Percentiles rank a stretch among this genome's conserved stretches.
Conservation (phyloP, 2,888 invertebrate species). For the Thera obeliscata region DNA sequence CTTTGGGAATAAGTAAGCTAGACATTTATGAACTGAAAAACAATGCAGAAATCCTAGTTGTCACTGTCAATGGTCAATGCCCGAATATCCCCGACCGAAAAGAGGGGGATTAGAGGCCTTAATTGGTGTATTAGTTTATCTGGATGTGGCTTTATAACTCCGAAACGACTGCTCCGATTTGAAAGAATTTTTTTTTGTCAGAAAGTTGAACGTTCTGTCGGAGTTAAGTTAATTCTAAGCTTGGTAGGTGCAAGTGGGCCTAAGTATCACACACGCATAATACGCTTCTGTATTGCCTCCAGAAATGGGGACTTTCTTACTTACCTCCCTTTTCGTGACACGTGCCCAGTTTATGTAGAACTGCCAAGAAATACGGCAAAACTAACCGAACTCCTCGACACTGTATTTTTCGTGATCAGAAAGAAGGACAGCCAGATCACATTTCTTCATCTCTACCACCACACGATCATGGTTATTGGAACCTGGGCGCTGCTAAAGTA, state of each 20-base stretch:
- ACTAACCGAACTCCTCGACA: constrained; percentile 90
- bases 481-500: constrained; percentile 91
- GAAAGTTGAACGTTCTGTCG: too few relatives aligned
- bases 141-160: too few relatives aligned
- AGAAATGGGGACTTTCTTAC: constrained; percentile 76
- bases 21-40: too few relatives aligned
- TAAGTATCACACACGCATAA: constrained; percentile 73
- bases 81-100: too few relatives aligned
- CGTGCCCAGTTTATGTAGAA: constrained; percentile 58
- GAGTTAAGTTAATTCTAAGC: not conserved
- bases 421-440: constrained; percentile 91
- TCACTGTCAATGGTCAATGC: too few relatives aligned
- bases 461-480: constrained; percentile 89
- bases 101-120: too few relatives aligned
- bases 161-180: too few relatives aligned
- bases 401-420: constrained; percentile 94
- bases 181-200: too few relatives aligned
- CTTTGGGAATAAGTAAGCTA: too few relatives aligned
- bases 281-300: constrained; percentile 63
- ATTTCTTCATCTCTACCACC: constrained; percentile 95
- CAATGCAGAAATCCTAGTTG: too few relatives aligned
- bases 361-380: constrained; percentile 82
- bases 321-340: constrained; percentile 67
- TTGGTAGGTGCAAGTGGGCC: constrained; percentile 32
- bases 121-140: too few relatives aligned